A percentile compares a stretch with the other conserved stretches of the same genome.
These are phyloP conservation scores for Oncopeltus fasciatus DNA, from an alignment of 1,140 invertebrate genomes.

Conservation along the genomic window DNA sequence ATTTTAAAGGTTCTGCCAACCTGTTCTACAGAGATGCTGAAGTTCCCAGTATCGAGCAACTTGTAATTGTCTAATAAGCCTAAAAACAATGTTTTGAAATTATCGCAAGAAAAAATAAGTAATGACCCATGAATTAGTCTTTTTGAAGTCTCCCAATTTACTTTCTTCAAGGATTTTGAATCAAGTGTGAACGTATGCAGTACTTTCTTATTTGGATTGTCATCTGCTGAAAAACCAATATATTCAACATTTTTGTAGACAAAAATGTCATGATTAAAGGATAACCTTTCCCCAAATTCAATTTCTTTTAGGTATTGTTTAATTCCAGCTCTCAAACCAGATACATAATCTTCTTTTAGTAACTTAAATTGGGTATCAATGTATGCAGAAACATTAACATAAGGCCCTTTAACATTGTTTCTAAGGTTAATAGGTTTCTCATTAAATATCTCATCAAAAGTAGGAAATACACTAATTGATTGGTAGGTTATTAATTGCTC, in stretches of 20 bases:
- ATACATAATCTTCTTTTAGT: slow-evolving; percentile 35
- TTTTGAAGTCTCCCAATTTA: slow-evolving; percentile 33
- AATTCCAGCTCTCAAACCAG: slow-evolving; percentile 31
- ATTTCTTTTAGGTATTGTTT: slow-evolving; percentile 4
- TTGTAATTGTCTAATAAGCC: slow-evolving; percentile 41
- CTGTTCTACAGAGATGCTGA: background rate
- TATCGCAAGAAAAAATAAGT: slow-evolving; percentile 50
- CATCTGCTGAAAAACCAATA: background rate
- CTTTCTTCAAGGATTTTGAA: slow-evolving; percentile 12
- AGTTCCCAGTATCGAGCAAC: background rate
- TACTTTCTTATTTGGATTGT: background rate
- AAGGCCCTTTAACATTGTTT: slow-evolving; percentile 20
- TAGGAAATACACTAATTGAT: background rate
- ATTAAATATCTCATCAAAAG: background rate
- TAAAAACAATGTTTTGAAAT: slow-evolving; percentile 49
- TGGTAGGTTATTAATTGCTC: background rate
- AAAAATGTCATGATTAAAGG: slow-evolving; percentile 3
- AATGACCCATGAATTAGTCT: slow-evolving; percentile 55
- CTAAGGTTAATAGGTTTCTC: background rate
- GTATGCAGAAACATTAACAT: slow-evolving; percentile 32
- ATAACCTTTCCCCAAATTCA: too few relatives aligned
- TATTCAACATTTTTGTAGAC: background rate
- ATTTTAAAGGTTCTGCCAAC: slow-evolving; percentile 27
- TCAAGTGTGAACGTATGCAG: background rate
- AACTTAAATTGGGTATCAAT: slow-evolving; percentile 36